Conservation (phyloP, 2,888 invertebrate species). For the Hypomecis punctinalis region DNA sequence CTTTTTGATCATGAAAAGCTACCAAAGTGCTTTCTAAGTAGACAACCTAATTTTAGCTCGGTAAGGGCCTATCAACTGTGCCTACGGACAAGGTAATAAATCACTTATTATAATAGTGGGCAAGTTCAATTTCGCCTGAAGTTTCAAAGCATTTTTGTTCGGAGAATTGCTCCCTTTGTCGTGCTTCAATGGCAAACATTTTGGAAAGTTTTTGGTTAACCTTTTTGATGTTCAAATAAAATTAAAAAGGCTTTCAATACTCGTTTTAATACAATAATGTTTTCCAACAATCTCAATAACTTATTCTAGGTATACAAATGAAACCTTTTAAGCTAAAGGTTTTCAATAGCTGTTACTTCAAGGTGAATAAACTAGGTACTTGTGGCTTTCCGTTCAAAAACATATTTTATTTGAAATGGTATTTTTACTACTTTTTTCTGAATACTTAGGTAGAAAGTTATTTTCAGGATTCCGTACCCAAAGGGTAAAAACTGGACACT, state of each 20-base stretch:
- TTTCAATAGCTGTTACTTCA: too few species aligned
- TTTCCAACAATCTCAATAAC: too few species aligned
- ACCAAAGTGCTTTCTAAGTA: neutral
- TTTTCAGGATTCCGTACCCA: too few species aligned
- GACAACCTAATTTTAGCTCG: slow-evolving; percentile 21
- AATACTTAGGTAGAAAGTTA: too few species aligned
- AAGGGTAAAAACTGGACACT: too few species aligned
- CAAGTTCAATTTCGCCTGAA: slow-evolving; percentile 40
- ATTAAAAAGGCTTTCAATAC: slow-evolving; percentile 11
- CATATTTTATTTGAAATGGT: too few species aligned
- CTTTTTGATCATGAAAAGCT: slow-evolving; percentile 1
- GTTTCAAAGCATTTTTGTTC: slow-evolving; percentile 43
- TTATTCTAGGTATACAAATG: too few species aligned
- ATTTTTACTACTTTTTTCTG: too few species aligned
- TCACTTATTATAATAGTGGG: slow-evolving; percentile 49
- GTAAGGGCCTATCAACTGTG: slow-evolving; percentile 19
- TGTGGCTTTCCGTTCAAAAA: too few species aligned
- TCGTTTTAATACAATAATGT: too few species aligned
- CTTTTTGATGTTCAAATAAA: slow-evolving; percentile 26
- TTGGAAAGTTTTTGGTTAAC: slow-evolving; percentile 27
- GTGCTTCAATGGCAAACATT: slow-evolving; percentile 39
- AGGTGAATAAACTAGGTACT: too few species aligned
- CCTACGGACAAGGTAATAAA: slow-evolving; percentile 47
- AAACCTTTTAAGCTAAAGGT: too few species aligned
- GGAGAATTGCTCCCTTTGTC: slow-evolving; percentile 41